Evolutionary conservation across 2,113 vertebrate genomes (phyloP).

Genomic region (Tauraco erythrolophus): DNA sequence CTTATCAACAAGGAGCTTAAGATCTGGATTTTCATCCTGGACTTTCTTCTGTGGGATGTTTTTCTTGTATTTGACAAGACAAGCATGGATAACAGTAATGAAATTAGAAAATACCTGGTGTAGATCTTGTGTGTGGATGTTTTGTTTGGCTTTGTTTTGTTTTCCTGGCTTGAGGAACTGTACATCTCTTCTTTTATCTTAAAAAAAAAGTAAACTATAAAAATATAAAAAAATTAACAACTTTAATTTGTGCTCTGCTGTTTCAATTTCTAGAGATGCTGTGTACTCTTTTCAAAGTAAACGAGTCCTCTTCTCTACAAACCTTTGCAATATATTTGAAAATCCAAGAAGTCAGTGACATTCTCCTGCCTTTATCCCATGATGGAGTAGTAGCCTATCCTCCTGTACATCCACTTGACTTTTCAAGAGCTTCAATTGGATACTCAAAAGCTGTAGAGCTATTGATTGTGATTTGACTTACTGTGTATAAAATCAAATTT

Average conservation of each 20-base stretch:
- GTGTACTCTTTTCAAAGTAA: neutral
- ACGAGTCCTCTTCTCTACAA: neutral
- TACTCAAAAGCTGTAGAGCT: neutral
- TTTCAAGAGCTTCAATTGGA: constrained; percentile 19
- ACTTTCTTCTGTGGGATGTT: neutral
- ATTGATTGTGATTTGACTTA: neutral
- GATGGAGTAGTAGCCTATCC: neutral
- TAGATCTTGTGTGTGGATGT: neutral
- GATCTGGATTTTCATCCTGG: neutral
- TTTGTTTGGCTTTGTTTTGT: neutral
- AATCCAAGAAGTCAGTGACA: neutral
- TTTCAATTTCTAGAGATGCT: neutral
- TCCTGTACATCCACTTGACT: neutral
- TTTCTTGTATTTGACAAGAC: neutral
- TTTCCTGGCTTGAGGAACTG: neutral
- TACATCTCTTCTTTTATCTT: neutral
- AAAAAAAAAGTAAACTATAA: too few species aligned
- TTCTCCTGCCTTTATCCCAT: neutral
- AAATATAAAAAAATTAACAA: neutral
- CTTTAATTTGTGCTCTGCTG: neutral
- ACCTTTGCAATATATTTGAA: neutral
- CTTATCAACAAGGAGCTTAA: neutral
- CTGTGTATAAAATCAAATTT: neutral
- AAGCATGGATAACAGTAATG: neutral
- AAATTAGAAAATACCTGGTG: neutral